Conservation (phyloP, 2,113 vertebrate species). For the Vidua macroura region DNA sequence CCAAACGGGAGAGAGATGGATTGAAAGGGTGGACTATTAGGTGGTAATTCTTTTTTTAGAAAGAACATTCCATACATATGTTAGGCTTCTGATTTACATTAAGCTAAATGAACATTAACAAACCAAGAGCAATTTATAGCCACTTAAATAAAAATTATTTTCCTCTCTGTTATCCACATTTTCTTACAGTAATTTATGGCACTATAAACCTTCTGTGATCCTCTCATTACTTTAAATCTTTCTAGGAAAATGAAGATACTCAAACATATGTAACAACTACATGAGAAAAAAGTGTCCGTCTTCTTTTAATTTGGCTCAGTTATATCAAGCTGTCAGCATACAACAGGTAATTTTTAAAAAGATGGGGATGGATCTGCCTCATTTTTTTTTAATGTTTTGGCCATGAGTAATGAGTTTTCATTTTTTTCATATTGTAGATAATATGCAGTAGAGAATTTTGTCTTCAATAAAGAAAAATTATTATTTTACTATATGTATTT, state of each 20-base stretch:
- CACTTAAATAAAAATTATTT: constrained; percentile 1
- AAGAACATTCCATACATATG: neutral
- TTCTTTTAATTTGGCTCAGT: neutral
- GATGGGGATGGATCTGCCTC: neutral
- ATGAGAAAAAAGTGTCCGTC: neutral
- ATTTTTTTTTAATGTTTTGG: neutral
- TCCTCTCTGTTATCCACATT: neutral
- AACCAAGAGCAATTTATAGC: neutral
- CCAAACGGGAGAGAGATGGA: neutral
- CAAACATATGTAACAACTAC: neutral
- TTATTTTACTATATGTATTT: neutral
- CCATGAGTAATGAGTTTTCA: neutral
- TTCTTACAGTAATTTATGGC: neutral
- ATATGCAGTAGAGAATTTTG: neutral
- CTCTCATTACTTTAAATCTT: neutral
- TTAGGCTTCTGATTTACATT: neutral
- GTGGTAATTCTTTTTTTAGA: neutral
- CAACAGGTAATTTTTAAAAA: neutral
- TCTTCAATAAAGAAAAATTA: neutral
- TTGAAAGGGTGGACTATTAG: neutral
- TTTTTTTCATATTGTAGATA: neutral
- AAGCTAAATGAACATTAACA: neutral
- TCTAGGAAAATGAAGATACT: neutral
- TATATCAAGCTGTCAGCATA: neutral
- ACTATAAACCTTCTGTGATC: neutral